A percentile compares a stretch with the other conserved stretches of the same genome.
These are phyloP conservation scores for Dolomedes plantarius DNA, from an alignment of 2,888 invertebrate genomes.

Conservation along the genomic window DNA sequence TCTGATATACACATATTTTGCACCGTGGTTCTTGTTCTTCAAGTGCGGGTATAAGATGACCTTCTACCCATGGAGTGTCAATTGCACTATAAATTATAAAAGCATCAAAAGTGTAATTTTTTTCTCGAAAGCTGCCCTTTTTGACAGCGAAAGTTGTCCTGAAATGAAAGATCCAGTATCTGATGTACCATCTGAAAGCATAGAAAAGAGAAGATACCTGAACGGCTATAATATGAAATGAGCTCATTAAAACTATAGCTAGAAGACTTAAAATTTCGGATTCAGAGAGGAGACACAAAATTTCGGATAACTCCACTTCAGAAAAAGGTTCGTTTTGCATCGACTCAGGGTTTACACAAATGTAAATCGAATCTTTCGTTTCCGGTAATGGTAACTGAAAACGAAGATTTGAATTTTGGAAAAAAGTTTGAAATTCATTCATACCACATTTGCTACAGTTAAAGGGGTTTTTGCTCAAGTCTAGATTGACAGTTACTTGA, in stretches of 20 bases:
- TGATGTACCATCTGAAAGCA: constrained; percentile 41
- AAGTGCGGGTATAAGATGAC: constrained; percentile 81
- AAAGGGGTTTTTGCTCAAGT: constrained; percentile 32
- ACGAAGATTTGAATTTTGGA: neutral
- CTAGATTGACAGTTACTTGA: neutral
- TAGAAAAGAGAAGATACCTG: neutral
- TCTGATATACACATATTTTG: constrained; percentile 83
- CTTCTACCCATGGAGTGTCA: constrained; percentile 82
- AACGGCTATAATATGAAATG: neutral
- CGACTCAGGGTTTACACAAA: neutral
- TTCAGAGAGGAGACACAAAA: neutral
- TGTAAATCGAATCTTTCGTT: neutral
- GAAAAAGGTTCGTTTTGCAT: constrained; percentile 1
- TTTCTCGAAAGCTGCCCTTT: neutral
- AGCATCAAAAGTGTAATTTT: constrained; percentile 80
- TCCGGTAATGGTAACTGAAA: neutral
- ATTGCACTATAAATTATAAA: constrained; percentile 84
- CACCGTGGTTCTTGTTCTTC: constrained; percentile 79
- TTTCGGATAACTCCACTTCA: constrained; percentile 4
- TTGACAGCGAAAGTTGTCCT: constrained; percentile 5
- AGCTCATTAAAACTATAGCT: neutral
- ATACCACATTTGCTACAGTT: constrained; percentile 46
- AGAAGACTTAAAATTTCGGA: neutral
- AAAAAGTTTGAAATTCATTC: constrained; percentile 36
- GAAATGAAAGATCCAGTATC: constrained; percentile 36